A percentile compares a stretch with the other conserved stretches of the same genome.
These are phyloP conservation scores for Dolichallabes microphthalmus DNA, from an alignment of 2,113 vertebrate genomes.

Conservation along the genomic window DNA sequence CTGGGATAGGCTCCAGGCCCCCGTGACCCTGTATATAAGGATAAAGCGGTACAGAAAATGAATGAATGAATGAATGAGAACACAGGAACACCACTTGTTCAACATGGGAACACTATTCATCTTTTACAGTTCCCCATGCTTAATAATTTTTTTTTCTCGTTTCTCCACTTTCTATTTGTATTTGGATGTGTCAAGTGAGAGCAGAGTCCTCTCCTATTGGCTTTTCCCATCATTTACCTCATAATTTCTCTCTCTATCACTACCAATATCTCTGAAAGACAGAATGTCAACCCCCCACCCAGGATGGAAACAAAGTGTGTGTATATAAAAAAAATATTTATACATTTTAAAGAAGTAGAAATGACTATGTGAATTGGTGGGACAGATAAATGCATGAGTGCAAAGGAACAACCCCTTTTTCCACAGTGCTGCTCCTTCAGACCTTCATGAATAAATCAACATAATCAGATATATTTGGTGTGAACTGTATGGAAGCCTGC, in stretches of 20 bases:
- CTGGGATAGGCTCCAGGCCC: no score
- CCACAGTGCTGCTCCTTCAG: not conserved
- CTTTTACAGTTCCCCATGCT: not conserved
- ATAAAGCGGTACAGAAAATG: no score
- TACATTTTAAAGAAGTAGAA: not conserved
- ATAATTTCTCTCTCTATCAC: conserved; percentile 23
- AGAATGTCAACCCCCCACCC: conserved; percentile 11
- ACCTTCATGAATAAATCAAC: not conserved
- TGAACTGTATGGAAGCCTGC: no score
- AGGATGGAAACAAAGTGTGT: not conserved
- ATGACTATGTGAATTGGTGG: not conserved
- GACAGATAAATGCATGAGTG: not conserved
- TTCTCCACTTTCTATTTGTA: not conserved
- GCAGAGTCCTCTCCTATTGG: not conserved
- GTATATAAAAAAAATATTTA: not conserved
- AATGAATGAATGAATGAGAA: no score
- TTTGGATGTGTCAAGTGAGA: not conserved
- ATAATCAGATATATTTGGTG: not conserved
- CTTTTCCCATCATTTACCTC: not conserved
- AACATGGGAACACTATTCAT: not conserved
- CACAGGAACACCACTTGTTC: no score
- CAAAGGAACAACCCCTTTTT: not conserved
- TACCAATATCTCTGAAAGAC: conserved; percentile 34
- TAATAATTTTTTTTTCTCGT: not conserved
- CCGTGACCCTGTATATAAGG: no score